phyloP scores from a whole-genome alignment of 2,888 invertebrate species.

The Arctia plantaginis region DNA sequence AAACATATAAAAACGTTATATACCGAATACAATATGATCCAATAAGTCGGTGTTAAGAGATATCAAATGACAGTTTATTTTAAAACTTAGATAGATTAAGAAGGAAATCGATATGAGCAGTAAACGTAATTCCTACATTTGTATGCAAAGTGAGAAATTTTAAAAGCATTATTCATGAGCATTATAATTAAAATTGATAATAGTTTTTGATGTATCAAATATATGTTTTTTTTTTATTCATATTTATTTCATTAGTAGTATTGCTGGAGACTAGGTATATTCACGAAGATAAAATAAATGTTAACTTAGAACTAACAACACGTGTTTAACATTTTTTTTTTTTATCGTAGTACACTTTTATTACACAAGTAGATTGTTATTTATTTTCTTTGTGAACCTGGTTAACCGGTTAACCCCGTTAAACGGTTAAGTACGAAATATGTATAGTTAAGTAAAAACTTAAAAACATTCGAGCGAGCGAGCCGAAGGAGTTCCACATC shows the following conservation, averaged over 20 bases:
- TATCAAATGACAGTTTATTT: not conserved
- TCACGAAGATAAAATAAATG: not conserved
- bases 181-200: not conserved
- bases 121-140: slow-evolving; percentile 40
- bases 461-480: no score
- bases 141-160: slow-evolving; percentile 18
- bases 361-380: no score
- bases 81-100: slow-evolving; percentile 12
- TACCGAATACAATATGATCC: not conserved
- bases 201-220: not conserved
- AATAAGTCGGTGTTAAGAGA: not conserved
- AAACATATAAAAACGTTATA: not conserved
- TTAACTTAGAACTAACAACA: not conserved
- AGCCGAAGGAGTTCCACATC: no score
- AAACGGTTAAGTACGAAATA: no score
- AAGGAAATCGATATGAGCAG: slow-evolving; percentile 25
- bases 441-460: no score
- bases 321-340: not conserved
- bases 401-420: no score
- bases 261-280: not conserved
- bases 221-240: not conserved
- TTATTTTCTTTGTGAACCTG: no score
- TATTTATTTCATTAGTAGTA: not conserved
- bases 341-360: no score
- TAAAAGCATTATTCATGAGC: not conserved